These are phyloP conservation scores for Drosophila pruinosa DNA, from an alignment of 1,140 invertebrate species.

Conservation along the genomic window DNA sequence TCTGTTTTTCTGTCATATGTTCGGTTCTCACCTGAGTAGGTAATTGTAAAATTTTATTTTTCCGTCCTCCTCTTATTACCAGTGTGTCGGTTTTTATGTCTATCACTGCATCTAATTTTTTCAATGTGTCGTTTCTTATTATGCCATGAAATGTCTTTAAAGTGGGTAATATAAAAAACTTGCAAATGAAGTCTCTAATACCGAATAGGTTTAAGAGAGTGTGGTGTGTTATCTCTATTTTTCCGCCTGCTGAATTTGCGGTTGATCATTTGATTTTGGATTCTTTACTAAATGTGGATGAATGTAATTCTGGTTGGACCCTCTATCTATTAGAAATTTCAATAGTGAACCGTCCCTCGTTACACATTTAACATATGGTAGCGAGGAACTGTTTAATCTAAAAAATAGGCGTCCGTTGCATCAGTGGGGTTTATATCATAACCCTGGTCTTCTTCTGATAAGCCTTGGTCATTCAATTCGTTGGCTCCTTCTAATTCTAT, in stretches of 20 bases:
- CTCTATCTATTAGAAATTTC: slow-evolving; percentile 1
- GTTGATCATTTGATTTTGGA: neutral
- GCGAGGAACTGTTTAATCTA: slow-evolving; percentile 11
- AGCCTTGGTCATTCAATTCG: no score
- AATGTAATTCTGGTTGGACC: slow-evolving; percentile 6
- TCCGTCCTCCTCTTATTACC: no score
- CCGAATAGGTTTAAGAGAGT: neutral
- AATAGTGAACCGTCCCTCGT: neutral
- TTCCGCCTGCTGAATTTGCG: slow-evolving; percentile 1
- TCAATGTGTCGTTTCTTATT: neutral
- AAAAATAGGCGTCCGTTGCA: no score
- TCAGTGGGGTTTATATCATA: neutral
- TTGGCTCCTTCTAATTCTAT: no score
- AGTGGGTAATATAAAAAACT: neutral
- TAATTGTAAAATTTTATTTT: no score
- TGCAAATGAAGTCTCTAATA: neutral
- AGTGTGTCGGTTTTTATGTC: no score
- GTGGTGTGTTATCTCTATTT: slow-evolving; percentile 8
- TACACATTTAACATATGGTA: neutral
- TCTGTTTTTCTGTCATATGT: no score
- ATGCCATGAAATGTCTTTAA: neutral
- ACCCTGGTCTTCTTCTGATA: neutral
- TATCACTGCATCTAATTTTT: neutral
- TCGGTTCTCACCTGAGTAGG: no score
- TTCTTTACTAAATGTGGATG: neutral